Percentiles rank a stretch among this genome's conserved stretches.
Evolutionary conservation across 2,797 vertebrate genomes (phyloP).

Genomic region (Trachops cirrhosus): DNA sequence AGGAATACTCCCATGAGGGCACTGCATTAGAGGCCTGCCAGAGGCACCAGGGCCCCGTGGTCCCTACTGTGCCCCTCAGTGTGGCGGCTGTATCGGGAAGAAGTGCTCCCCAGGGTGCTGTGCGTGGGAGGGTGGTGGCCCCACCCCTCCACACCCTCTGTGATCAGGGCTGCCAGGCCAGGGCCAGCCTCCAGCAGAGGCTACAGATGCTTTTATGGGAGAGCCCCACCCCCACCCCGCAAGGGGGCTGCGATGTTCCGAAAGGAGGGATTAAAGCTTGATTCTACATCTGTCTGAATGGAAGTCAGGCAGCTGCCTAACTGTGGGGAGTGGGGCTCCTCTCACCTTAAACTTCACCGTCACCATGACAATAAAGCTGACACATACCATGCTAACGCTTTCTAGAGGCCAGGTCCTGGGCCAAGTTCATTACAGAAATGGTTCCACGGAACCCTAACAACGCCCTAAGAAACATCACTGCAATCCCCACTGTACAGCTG

Average conservation of each 20-base stretch:
- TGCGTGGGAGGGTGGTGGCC: not conserved
- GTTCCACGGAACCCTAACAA: not conserved
- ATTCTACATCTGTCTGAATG: not conserved
- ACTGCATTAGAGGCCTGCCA: not conserved
- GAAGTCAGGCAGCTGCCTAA: not conserved
- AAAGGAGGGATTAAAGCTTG: not conserved
- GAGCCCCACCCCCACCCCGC: rapidly evolving
- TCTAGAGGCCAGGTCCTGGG: not conserved
- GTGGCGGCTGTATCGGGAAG: not conserved
- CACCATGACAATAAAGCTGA: not conserved
- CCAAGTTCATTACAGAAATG: not conserved
- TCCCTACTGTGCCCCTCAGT: rapidly evolving
- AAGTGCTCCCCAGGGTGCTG: not conserved
- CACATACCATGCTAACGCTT: not conserved
- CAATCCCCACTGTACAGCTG: not conserved
- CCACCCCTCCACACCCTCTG: not conserved
- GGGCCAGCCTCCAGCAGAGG: not conserved
- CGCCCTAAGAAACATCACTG: rapidly evolving
- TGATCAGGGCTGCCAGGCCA: not conserved
- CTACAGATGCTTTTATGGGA: not conserved
- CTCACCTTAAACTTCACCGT: not conserved
- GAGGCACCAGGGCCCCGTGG: rapidly evolving
- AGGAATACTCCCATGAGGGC: rapidly evolving
- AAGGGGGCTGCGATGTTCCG: not conserved
- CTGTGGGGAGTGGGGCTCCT: not conserved